Evolutionary conservation across 2,113 vertebrate species (phyloP).

Genomic region (Physeter macrocephalus): DNA sequence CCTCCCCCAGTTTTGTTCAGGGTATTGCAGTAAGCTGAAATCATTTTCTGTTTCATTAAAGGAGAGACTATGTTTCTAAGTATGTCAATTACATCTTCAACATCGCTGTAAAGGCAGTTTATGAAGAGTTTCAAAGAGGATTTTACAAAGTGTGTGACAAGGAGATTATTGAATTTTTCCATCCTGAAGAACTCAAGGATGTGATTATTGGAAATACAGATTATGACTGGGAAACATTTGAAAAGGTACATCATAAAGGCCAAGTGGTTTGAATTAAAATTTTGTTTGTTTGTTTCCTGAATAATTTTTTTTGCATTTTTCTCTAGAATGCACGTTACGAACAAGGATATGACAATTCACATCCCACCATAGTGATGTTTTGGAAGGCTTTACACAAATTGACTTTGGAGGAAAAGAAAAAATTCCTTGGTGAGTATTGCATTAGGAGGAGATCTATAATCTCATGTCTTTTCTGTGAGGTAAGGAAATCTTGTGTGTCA

Average conservation of each 20-base stretch:
- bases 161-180: slow-evolving; percentile 80
- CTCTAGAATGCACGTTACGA: slow-evolving; percentile 82
- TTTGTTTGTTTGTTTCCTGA: not conserved
- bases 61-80: slow-evolving; percentile 81
- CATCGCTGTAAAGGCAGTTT: slow-evolving; percentile 81
- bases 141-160: slow-evolving; percentile 85
- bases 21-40: not conserved
- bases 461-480: not conserved
- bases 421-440: slow-evolving; percentile 83
- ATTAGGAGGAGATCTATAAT: not conserved
- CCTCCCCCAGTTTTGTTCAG: not conserved
- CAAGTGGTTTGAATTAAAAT: not conserved
- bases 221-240: slow-evolving; percentile 85
- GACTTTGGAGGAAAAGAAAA: slow-evolving; percentile 81
- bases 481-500: not conserved
- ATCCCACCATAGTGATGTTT: slow-evolving; percentile 83
- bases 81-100: slow-evolving; percentile 84
- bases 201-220: slow-evolving; percentile 81
- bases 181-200: slow-evolving; percentile 83
- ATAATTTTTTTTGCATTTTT: not conserved
- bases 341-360: slow-evolving; percentile 73
- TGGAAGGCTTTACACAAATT: slow-evolving; percentile 88
- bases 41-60: slow-evolving; percentile 60
- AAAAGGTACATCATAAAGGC: slow-evolving; percentile 76
- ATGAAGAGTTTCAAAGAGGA: slow-evolving; percentile 84